A percentile compares a stretch with the other conserved stretches of the same genome.
Evolutionary conservation across 37 sponge, comb jelly and placozoan genomes (phyloP).

Genomic region (Ianthella basta): DNA sequence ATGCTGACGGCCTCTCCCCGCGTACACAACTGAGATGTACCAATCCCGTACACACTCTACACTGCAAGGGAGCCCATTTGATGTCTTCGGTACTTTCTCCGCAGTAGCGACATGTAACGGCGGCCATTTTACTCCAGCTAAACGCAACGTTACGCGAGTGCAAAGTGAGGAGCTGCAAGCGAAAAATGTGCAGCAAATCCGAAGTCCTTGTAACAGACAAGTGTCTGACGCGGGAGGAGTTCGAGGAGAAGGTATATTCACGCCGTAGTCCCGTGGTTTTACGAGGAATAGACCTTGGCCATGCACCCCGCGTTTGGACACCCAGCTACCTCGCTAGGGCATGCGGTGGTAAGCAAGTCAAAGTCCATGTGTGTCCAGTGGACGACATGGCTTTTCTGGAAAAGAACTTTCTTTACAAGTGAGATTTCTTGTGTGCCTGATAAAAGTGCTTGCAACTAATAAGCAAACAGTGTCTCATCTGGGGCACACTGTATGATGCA

Average conservation of each 20-base stretch:
- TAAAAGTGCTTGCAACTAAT: neutral
- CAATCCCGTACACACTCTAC: neutral
- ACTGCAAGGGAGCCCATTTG: constrained; percentile 10
- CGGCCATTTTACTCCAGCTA: no score
- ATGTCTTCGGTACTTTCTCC: neutral
- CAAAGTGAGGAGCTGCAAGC: neutral
- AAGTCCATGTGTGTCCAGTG: constrained; percentile 74
- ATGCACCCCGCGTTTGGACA: constrained; percentile 68
- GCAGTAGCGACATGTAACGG: constrained; percentile 1
- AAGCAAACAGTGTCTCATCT: neutral
- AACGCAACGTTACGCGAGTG: no score
- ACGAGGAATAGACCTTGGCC: constrained; percentile 74
- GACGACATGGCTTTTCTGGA: constrained; percentile 79
- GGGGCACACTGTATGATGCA: no score
- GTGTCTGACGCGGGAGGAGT: constrained; percentile 23
- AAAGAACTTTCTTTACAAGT: constrained; percentile 90
- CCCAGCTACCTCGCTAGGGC: constrained; percentile 66
- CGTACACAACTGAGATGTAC: constrained; percentile 13
- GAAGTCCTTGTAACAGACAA: neutral
- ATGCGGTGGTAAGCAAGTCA: constrained; percentile 61
- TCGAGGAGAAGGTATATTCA: constrained; percentile 42
- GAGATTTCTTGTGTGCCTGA: constrained; percentile 1
- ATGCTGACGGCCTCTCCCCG: constrained; percentile 5
- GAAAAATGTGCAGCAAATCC: neutral
- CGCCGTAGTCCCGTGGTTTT: constrained; percentile 64